Evolutionary conservation across 2,113 vertebrate genomes (phyloP).

Genomic region (Brachypodius melanocephalos): DNA sequence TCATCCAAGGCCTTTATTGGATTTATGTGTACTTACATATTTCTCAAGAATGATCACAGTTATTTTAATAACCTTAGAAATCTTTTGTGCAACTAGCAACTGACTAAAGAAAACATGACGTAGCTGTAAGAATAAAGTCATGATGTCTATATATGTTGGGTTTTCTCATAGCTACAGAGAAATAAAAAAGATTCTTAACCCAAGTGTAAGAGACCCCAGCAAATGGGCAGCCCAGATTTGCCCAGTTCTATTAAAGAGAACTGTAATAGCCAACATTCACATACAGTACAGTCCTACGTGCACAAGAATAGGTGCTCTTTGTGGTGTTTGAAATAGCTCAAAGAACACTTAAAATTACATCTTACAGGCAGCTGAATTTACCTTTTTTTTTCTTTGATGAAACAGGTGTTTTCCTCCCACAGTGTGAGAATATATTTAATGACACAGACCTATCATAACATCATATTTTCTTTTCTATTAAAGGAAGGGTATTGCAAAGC

Average conservation of each 20-base stretch:
- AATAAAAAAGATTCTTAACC: neutral
- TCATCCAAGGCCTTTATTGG: neutral
- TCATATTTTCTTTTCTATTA: neutral
- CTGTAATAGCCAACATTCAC: neutral
- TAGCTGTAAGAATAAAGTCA: neutral
- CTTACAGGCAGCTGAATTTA: neutral
- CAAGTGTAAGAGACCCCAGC: neutral
- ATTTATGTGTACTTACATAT: neutral
- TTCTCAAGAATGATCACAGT: neutral
- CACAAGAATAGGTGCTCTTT: neutral
- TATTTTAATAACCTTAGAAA: neutral
- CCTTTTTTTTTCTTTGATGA: neutral
- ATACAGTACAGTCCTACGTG: neutral
- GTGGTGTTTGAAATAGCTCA: neutral
- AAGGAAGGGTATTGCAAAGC: neutral
- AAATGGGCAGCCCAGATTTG: neutral
- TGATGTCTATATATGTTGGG: neutral
- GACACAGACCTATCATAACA: neutral
- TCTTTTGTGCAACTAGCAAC: neutral
- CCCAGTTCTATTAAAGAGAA: neutral
- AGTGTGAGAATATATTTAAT: neutral
- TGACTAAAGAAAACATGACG: neutral
- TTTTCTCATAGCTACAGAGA: neutral
- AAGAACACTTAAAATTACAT: neutral
- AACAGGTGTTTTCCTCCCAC: neutral